Conservation (phyloP, 2,113 vertebrate species). For the Callopanchax toddi region DNA sequence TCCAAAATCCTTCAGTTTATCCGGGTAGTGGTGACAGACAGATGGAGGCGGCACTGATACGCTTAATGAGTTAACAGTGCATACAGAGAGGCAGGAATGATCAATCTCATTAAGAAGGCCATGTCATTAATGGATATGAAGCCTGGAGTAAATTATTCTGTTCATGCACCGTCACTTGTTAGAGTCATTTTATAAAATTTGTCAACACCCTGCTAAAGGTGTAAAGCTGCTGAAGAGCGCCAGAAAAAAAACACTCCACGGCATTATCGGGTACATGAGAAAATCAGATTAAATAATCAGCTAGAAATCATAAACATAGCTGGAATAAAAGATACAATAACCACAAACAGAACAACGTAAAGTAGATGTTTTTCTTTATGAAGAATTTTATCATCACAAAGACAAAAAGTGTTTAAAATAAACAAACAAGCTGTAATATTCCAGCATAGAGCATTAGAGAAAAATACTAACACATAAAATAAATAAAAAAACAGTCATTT, state of each 20-base stretch:
- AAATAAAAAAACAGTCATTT: too few species aligned
- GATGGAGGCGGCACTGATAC: not conserved
- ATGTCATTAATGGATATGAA: not conserved
- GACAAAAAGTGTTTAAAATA: too few species aligned
- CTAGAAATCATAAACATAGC: not conserved
- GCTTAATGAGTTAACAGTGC: not conserved
- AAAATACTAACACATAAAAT: not conserved
- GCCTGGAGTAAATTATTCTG: not conserved
- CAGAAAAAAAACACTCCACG: not conserved
- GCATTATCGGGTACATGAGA: not conserved
- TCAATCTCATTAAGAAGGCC: not conserved
- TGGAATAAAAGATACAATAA: too few species aligned
- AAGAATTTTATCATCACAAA: too few species aligned
- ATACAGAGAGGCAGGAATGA: not conserved
- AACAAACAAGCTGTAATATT: too few species aligned
- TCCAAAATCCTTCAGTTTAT: slow-evolving; percentile 12
- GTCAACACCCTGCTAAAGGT: not conserved
- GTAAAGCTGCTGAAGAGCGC: not conserved
- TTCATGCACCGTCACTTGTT: not conserved
- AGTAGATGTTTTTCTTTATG: too few species aligned
- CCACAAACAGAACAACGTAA: too few species aligned
- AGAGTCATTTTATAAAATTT: not conserved
- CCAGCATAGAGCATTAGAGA: not conserved
- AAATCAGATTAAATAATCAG: not conserved
- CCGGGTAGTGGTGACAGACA: not conserved